These are phyloP conservation scores for Protomyctophum bolini DNA, from an alignment of 2,113 vertebrate species.

Conservation along the genomic window DNA sequence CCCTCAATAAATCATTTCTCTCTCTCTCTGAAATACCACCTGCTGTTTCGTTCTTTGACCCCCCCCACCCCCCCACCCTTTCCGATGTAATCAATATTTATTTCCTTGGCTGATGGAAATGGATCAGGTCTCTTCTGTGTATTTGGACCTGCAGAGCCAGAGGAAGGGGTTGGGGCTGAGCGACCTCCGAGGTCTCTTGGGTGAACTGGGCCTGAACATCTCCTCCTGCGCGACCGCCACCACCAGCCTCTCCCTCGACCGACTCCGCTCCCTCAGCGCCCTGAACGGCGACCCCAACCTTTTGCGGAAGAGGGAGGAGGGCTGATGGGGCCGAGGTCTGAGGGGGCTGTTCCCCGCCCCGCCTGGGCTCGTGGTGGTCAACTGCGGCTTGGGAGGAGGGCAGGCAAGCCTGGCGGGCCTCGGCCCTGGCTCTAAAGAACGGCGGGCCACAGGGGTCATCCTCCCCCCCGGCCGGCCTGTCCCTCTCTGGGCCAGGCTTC, in stretches of 20 bases:
- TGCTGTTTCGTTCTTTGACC: background rate
- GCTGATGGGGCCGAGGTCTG: constrained; percentile 64
- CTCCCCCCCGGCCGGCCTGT: background rate
- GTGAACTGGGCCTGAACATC: constrained; percentile 9
- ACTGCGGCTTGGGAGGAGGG: constrained; percentile 9
- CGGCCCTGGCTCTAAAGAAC: background rate
- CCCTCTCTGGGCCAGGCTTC: constrained; percentile 4
- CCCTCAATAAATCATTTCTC: too few species aligned
- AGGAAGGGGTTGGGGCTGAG: constrained; percentile 74
- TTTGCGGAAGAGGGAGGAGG: constrained; percentile 58
- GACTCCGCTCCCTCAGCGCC: constrained; percentile 84
- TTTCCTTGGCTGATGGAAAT: background rate
- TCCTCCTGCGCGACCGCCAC: constrained; percentile 45
- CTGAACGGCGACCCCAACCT: constrained; percentile 76
- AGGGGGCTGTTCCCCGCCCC: constrained; percentile 10
- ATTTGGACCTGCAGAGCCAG: constrained; percentile 75
- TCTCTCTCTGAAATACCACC: background rate
- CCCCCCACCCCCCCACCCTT: background rate
- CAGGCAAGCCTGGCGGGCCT: background rate
- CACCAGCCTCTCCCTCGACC: constrained; percentile 82
- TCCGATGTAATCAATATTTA: background rate
- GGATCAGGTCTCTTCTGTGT: constrained; percentile 15
- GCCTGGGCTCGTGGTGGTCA: background rate
- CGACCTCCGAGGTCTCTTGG: constrained; percentile 67
- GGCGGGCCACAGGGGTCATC: background rate